A percentile compares a stretch with the other conserved stretches of the same genome.
These are phyloP conservation scores for Lutraria rhynchaena DNA, from an alignment of 1,140 invertebrate genomes.

Conservation along the genomic window DNA sequence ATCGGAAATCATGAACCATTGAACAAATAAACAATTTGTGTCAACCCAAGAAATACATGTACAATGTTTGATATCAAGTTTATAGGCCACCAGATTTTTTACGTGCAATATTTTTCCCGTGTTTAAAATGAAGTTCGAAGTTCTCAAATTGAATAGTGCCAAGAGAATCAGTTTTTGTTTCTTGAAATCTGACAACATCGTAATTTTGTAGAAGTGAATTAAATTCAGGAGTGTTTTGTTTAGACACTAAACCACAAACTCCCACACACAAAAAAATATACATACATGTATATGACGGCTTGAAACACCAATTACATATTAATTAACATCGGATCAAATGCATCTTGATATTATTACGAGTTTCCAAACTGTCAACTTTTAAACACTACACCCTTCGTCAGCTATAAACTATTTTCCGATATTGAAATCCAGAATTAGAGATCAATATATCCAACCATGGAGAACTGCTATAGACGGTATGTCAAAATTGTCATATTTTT, in stretches of 20 bases:
- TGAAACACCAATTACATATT: no score
- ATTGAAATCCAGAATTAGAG: no score
- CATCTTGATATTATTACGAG: no score
- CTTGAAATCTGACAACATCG: not conserved
- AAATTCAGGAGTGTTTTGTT: not conserved
- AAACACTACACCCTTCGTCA: no score
- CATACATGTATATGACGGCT: no score
- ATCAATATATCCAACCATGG: no score
- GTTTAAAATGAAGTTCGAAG: not conserved
- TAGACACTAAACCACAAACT: not conserved
- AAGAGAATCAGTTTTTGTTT: not conserved
- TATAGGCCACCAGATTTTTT: not conserved
- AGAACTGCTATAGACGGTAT: no score
- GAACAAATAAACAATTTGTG: not conserved
- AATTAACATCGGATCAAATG: no score
- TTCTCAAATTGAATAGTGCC: not conserved
- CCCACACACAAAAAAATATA: no score
- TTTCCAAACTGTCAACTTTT: no score
- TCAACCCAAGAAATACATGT: not conserved
- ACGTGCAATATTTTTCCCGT: not conserved
- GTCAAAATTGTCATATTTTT: no score
- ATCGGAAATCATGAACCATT: not conserved
- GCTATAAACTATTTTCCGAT: no score
- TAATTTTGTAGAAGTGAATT: not conserved
- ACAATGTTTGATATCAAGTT: not conserved